Conservation (phyloP, 1,140 invertebrate species). For the Calosoma granatense region DNA sequence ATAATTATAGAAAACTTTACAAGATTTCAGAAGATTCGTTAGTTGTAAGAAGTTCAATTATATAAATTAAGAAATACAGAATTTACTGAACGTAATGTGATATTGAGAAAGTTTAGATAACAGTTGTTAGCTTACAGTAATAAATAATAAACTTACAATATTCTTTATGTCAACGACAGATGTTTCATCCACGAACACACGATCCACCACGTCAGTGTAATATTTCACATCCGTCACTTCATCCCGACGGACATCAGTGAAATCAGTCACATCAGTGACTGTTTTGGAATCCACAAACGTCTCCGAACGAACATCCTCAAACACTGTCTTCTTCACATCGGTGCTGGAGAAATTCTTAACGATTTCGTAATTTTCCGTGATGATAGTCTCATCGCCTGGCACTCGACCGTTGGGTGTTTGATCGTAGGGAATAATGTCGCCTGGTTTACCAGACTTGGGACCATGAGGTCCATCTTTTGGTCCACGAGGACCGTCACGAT, state of each 20-base stretch:
- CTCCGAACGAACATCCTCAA: neutral
- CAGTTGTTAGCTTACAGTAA: too few relatives aligned
- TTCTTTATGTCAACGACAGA: slow-evolving; percentile 28
- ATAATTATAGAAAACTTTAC: too few relatives aligned
- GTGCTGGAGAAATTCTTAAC: neutral
- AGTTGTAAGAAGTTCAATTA: too few relatives aligned
- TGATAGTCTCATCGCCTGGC: neutral
- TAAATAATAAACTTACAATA: slow-evolving; percentile 30
- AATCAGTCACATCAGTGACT: neutral
- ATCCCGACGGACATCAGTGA: too few relatives aligned
- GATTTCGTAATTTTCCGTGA: neutral
- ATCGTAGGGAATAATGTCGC: neutral
- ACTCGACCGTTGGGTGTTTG: neutral
- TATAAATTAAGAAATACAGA: too few relatives aligned
- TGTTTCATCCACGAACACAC: slow-evolving; percentile 22
- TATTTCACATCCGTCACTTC: slow-evolving; percentile 12
- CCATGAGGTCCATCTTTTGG: too few relatives aligned
- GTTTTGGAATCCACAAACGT: neutral
- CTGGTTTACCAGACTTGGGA: too few relatives aligned
- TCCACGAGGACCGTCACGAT: too few relatives aligned
- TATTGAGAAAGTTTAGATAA: too few relatives aligned
- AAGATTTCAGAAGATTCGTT: too few relatives aligned
- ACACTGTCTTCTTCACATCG: neutral
- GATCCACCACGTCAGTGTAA: slow-evolving; percentile 1
- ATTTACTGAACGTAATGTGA: too few relatives aligned